These are phyloP conservation scores for Meteorus cinctellus DNA, from an alignment of 2,888 invertebrate species.

Conservation along the genomic window DNA sequence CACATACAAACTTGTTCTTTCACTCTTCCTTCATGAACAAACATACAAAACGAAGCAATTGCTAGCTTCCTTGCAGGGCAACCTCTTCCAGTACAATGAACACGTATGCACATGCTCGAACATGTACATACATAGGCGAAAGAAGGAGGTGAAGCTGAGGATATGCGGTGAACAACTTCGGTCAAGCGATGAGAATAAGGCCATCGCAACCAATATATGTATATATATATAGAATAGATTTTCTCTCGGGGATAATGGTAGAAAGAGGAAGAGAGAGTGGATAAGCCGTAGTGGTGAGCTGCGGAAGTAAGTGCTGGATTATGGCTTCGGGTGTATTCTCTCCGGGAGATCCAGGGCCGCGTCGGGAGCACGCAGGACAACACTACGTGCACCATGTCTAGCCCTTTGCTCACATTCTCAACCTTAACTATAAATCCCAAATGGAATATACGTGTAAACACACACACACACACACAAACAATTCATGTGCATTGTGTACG, in stretches of 20 bases:
- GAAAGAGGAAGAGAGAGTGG: constrained; percentile 11
- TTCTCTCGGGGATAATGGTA: constrained; percentile 44
- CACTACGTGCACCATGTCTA: background rate
- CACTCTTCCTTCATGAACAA: too few relatives aligned
- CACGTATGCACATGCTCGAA: background rate
- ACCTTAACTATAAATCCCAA: constrained; percentile 5
- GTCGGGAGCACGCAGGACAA: background rate
- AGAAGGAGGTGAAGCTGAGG: background rate
- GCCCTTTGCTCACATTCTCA: background rate
- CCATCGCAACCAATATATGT: background rate
- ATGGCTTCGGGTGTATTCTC: constrained; percentile 25
- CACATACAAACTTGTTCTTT: too few relatives aligned
- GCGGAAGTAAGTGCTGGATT: constrained; percentile 45
- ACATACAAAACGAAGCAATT: too few relatives aligned
- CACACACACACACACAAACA: background rate
- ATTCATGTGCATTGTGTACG: background rate
- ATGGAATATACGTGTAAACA: background rate
- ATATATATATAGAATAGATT: constrained; percentile 29
- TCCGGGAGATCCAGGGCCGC: background rate
- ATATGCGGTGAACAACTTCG: constrained; percentile 11
- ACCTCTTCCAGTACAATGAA: background rate
- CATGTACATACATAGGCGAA: background rate
- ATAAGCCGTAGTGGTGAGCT: constrained; percentile 42
- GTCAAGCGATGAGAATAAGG: constrained; percentile 24
- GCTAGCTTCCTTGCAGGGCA: too few relatives aligned